Percentiles rank a stretch among this genome's conserved stretches.
phyloP scores from a whole-genome alignment of 2,797 vertebrate species.

The Aeoliscus strigatus region DNA sequence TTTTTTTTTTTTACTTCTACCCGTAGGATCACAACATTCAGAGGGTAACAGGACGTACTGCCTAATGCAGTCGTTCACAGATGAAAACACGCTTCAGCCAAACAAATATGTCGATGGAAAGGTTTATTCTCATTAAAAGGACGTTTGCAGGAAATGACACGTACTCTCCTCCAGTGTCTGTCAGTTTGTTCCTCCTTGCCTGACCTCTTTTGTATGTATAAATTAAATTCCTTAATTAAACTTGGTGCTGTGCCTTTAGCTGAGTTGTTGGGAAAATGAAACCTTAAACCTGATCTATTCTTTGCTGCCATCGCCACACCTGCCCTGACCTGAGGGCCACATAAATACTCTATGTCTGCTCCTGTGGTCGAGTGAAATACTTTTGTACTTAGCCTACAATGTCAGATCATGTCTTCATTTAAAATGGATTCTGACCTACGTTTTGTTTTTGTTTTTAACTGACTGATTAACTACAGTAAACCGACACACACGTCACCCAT shows the following conservation, averaged over 20 bases:
- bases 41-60: constrained; percentile 12
- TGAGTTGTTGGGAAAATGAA: constrained; percentile 53
- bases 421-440: constrained; percentile 10
- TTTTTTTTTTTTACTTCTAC: too few relatives aligned
- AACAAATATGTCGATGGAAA: constrained; percentile 49
- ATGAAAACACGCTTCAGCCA: constrained; percentile 40
- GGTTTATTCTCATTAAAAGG: constrained; percentile 57
- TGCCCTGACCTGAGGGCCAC: constrained; percentile 41
- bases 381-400: constrained; percentile 23
- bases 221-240: constrained; percentile 79
- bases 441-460: constrained; percentile 3
- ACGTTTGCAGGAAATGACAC: constrained; percentile 62
- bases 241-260: constrained; percentile 56
- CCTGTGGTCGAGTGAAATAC: constrained; percentile 26
- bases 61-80: constrained; percentile 20
- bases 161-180: constrained; percentile 47
- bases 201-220: constrained; percentile 72
- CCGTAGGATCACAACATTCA: constrained; percentile 12
- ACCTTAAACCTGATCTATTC: constrained; percentile 48
- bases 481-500: constrained; percentile 5
- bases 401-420: constrained; percentile 24
- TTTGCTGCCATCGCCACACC: constrained; percentile 45
- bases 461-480: constrained; percentile 2
- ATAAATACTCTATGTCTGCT: constrained; percentile 24
- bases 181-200: constrained; percentile 65